phyloP scores from a whole-genome alignment of 1,140 invertebrate species.

The Dinothrombium tinctorium region DNA sequence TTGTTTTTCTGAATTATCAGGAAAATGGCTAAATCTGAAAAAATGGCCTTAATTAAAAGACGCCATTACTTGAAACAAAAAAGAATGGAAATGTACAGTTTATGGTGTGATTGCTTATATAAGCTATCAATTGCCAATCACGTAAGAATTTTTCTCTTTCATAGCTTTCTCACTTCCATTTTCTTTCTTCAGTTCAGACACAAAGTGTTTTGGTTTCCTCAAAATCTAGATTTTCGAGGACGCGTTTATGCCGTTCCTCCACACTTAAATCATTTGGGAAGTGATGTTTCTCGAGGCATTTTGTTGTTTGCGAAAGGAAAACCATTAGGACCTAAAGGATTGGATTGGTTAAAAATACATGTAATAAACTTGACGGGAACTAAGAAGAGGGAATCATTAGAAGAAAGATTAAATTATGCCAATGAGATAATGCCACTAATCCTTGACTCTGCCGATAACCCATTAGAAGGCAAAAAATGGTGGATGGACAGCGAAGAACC shows the following conservation, averaged over 20 bases:
- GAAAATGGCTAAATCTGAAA: constrained; percentile 20
- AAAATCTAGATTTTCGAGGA: constrained; percentile 90
- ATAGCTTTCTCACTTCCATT: neutral
- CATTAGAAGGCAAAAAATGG: constrained; percentile 54
- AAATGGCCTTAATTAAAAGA: constrained; percentile 22
- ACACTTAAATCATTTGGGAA: constrained; percentile 25
- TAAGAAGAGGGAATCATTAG: constrained; percentile 51
- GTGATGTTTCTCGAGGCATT: constrained; percentile 61
- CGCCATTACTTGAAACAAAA: constrained; percentile 35
- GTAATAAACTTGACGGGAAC: constrained; percentile 79
- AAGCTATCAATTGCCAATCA: constrained; percentile 83
- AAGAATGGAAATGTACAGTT: constrained; percentile 61
- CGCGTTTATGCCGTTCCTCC: constrained; percentile 79
- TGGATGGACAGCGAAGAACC: constrained; percentile 82
- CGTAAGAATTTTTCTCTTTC: constrained; percentile 27
- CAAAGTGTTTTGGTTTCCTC: constrained; percentile 79
- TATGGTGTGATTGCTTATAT: constrained; percentile 86
- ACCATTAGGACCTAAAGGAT: constrained; percentile 56
- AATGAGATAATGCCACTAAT: constrained; percentile 61
- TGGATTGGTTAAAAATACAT: constrained; percentile 88
- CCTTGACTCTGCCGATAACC: constrained; percentile 73
- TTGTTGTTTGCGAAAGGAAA: constrained; percentile 55
- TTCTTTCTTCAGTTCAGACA: constrained; percentile 37
- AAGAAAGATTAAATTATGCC: constrained; percentile 55
- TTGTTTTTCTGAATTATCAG: constrained; percentile 10